These are phyloP conservation scores for Gephyroberyx darwinii DNA, from an alignment of 2,797 vertebrate species.

Conservation along the genomic window DNA sequence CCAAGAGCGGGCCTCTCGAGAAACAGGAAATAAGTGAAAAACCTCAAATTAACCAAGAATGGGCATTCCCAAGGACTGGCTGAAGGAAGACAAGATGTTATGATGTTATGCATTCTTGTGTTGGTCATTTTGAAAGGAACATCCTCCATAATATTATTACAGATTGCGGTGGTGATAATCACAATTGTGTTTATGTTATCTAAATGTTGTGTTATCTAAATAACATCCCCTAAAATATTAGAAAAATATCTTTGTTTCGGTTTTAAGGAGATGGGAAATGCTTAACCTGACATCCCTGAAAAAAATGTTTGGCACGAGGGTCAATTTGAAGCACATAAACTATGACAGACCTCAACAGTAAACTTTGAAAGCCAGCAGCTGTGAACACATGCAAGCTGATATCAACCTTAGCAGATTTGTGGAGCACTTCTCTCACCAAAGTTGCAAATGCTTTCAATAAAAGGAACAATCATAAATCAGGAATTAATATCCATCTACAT, in stretches of 20 bases:
- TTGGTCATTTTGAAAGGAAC: slow-evolving; percentile 10
- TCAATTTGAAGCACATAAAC: slow-evolving; percentile 41
- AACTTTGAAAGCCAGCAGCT: slow-evolving; percentile 42
- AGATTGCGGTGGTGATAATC: neutral
- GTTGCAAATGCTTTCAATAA: slow-evolving; percentile 15
- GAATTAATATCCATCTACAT: neutral
- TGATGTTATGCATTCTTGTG: slow-evolving; percentile 36
- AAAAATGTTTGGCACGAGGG: neutral
- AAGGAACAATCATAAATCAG: slow-evolving; percentile 7
- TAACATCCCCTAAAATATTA: slow-evolving; percentile 12
- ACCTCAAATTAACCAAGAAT: slow-evolving; percentile 49
- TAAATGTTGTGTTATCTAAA: slow-evolving; percentile 2
- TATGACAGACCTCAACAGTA: slow-evolving; percentile 28
- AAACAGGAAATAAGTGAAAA: slow-evolving; percentile 45
- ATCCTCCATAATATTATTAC: no score
- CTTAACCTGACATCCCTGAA: neutral
- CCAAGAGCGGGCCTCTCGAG: slow-evolving; percentile 46
- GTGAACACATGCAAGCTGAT: slow-evolving; percentile 24
- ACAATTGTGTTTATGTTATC: slow-evolving; percentile 8
- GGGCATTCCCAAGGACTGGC: slow-evolving; percentile 55
- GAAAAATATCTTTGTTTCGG: neutral
- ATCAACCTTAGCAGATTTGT: slow-evolving; percentile 31
- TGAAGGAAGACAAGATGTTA: slow-evolving; percentile 19
- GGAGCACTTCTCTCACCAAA: slow-evolving; percentile 16
- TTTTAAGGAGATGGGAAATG: neutral